These are phyloP conservation scores for Tribolium madens DNA, from an alignment of 1,140 invertebrate species.

Conservation along the genomic window DNA sequence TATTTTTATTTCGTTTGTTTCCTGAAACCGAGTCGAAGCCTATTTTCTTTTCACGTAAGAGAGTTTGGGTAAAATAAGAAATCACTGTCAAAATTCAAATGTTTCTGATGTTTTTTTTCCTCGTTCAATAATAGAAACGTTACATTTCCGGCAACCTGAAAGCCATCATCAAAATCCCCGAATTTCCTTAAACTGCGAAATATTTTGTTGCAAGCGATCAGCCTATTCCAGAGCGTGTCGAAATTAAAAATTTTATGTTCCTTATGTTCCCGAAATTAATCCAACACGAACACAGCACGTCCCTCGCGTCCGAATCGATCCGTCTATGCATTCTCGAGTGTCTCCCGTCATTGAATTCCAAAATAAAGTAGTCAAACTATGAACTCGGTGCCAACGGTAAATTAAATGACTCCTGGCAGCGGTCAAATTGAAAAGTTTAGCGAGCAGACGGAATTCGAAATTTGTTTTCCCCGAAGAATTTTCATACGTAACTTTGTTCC, in stretches of 20 bases:
- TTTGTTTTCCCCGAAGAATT: constrained; percentile 26
- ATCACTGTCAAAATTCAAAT: not conserved
- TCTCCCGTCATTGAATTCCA: constrained; percentile 33
- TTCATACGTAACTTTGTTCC: not conserved
- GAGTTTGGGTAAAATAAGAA: not conserved
- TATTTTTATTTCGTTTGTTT: too few species aligned
- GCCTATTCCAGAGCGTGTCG: not conserved
- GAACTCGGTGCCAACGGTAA: constrained; percentile 32
- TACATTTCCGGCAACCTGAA: not conserved
- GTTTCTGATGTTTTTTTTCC: not conserved
- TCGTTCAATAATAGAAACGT: not conserved
- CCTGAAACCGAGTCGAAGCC: too few species aligned
- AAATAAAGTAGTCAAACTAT: constrained; percentile 39
- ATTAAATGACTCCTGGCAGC: constrained; percentile 35
- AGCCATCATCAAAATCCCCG: not conserved
- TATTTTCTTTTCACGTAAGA: too few species aligned
- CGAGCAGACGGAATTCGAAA: constrained; percentile 31
- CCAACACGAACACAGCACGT: constrained; percentile 8
- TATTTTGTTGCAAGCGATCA: constrained; percentile 5
- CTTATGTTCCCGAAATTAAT: constrained; percentile 32
- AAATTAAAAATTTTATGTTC: constrained; percentile 26
- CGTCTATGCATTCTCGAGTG: constrained; percentile 28
- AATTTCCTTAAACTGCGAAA: not conserved
- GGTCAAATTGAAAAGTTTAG: constrained; percentile 44
- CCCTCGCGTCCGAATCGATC: constrained; percentile 25